phyloP scores from a whole-genome alignment of 1,140 invertebrate species.

The Lucilia cuprina region DNA sequence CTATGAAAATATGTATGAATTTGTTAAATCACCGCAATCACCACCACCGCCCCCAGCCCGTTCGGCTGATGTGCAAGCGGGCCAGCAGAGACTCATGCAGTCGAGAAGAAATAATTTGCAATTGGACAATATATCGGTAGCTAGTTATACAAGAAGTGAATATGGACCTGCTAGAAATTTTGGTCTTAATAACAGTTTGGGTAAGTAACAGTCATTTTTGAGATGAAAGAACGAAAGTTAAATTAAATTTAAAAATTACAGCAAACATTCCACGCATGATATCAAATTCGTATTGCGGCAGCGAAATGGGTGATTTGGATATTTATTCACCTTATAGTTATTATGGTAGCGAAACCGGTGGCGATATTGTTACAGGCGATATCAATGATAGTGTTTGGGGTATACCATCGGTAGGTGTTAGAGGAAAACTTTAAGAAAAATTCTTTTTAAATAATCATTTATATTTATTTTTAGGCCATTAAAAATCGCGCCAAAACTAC shows the following conservation, averaged over 20 bases:
- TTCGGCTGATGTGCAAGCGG: constrained; percentile 48
- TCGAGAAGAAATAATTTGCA: constrained; percentile 49
- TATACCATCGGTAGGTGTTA: constrained; percentile 51
- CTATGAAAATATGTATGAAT: constrained; percentile 60
- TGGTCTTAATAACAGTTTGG: constrained; percentile 57
- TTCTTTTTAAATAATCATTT: too few species aligned
- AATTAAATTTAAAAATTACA: constrained; percentile 31
- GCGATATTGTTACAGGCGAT: constrained; percentile 62
- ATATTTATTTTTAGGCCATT: too few species aligned
- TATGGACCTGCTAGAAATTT: constrained; percentile 54
- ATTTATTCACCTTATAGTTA: constrained; percentile 82
- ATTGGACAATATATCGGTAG: constrained; percentile 59
- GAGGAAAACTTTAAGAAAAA: too few species aligned
- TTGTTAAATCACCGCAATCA: constrained; percentile 50
- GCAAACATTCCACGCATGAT: constrained; percentile 67
- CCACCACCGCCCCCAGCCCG: constrained; percentile 53
- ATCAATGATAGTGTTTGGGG: constrained; percentile 61
- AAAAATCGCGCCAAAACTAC: constrained; percentile 63
- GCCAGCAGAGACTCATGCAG: constrained; percentile 44
- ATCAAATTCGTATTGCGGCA: constrained; percentile 79
- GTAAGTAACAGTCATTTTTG: constrained; percentile 40
- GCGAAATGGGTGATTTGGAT: constrained; percentile 76
- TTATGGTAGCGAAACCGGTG: constrained; percentile 68
- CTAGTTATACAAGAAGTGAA: constrained; percentile 59
- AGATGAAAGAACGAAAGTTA: too few species aligned